These are phyloP conservation scores for Globicephala melas DNA, from an alignment of 2,113 vertebrate genomes.

Conservation along the genomic window DNA sequence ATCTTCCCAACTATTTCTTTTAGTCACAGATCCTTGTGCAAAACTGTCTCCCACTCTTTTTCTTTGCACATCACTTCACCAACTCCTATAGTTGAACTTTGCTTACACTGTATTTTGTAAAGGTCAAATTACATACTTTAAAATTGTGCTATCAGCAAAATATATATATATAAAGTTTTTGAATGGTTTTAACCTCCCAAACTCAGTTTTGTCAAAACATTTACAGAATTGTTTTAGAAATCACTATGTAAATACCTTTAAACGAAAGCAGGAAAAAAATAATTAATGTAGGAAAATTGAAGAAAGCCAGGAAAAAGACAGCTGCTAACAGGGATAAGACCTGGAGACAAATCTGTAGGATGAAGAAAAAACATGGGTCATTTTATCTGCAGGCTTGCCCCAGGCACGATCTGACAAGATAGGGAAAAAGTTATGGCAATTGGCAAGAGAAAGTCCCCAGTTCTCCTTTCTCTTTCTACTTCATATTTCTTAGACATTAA, in stretches of 20 bases:
- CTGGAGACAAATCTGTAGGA: neutral
- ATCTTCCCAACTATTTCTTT: neutral
- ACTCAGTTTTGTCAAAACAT: neutral
- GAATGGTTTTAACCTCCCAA: neutral
- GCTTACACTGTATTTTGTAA: neutral
- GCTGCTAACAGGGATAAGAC: neutral
- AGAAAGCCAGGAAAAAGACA: neutral
- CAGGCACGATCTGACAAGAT: neutral
- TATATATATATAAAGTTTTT: neutral
- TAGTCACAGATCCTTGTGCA: neutral
- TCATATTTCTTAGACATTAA: conserved; percentile 31
- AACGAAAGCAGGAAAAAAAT: neutral
- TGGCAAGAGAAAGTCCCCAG: neutral
- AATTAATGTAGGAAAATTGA: neutral
- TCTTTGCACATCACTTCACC: neutral
- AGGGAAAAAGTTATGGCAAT: neutral
- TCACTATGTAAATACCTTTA: neutral
- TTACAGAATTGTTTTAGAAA: neutral
- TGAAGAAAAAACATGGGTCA: neutral
- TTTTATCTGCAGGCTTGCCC: conserved; percentile 7
- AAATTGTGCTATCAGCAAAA: neutral
- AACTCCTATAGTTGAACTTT: neutral
- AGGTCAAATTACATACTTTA: neutral
- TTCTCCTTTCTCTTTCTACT: conserved; percentile 15
- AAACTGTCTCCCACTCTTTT: neutral